Evolutionary conservation across 2,797 vertebrate species (phyloP).

Genomic region (Argya squamiceps): DNA sequence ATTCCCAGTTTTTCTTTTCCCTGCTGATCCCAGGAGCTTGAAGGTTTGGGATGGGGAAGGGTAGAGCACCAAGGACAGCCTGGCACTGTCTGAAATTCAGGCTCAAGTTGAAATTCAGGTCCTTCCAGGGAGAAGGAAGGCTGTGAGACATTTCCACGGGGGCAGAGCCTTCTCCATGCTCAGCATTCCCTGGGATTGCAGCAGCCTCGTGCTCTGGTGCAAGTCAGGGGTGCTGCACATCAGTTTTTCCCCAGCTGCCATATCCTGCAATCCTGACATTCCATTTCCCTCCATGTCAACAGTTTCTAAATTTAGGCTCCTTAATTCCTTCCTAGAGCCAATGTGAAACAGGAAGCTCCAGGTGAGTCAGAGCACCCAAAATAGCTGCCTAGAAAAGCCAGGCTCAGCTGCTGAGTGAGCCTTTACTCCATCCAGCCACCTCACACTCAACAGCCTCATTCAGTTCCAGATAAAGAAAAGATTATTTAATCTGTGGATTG

Average conservation of each 20-base stretch:
- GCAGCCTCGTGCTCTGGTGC: not conserved
- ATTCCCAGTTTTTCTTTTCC: not conserved
- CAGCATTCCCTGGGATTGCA: not conserved
- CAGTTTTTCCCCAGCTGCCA: not conserved
- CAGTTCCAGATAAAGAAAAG: not conserved
- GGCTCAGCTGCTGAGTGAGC: not conserved
- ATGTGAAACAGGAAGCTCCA: not conserved
- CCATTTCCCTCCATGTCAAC: not conserved
- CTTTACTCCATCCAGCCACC: not conserved
- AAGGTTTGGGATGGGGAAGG: not conserved
- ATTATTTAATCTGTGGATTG: not conserved
- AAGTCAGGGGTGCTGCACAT: not conserved
- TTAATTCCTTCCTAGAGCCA: not conserved
- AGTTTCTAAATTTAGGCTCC: conserved; percentile 33
- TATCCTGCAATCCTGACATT: not conserved
- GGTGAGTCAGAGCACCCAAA: conserved; percentile 29
- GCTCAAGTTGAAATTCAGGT: not conserved
- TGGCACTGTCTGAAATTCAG: rapidly evolving
- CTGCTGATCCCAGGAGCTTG: not conserved
- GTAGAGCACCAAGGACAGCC: not conserved
- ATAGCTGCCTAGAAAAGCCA: not conserved
- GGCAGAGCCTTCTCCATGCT: rapidly evolving
- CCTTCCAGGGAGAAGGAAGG: not conserved
- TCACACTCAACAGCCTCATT: not conserved
- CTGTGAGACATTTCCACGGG: not conserved